These are phyloP conservation scores for Epinotia demarniana DNA, from an alignment of 2,888 invertebrate species.

Conservation along the genomic window DNA sequence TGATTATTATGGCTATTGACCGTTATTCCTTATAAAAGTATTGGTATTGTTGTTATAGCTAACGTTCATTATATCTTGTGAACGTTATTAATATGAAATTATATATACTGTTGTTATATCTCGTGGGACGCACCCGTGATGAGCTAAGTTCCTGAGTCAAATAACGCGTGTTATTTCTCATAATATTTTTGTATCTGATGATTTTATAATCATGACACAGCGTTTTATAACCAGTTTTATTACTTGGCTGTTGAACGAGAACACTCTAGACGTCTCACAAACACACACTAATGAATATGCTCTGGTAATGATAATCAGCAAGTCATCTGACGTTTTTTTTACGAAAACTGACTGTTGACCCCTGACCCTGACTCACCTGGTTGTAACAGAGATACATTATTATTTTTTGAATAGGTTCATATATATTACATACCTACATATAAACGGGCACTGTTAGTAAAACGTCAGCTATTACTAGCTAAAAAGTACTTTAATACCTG, in stretches of 20 bases:
- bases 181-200: too few species aligned
- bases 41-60: too few species aligned
- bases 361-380: background rate
- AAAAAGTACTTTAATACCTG: too few species aligned
- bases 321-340: constrained; percentile 23
- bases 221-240: background rate
- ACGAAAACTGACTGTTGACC: background rate
- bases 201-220: background rate
- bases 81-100: too few species aligned
- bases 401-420: background rate
- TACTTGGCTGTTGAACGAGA: background rate
- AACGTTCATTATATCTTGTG: too few species aligned
- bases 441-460: background rate
- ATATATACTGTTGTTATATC: too few species aligned
- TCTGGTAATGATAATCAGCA: constrained; percentile 17
- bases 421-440: background rate
- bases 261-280: background rate
- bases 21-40: too few species aligned
- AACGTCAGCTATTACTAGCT: too few species aligned
- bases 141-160: too few species aligned
- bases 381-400: background rate
- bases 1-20: too few species aligned
- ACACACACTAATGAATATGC: background rate
- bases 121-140: too few species aligned
- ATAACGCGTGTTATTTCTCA: too few species aligned